phyloP scores from a whole-genome alignment of 2,113 vertebrate species.

The Platichthys flesus region DNA sequence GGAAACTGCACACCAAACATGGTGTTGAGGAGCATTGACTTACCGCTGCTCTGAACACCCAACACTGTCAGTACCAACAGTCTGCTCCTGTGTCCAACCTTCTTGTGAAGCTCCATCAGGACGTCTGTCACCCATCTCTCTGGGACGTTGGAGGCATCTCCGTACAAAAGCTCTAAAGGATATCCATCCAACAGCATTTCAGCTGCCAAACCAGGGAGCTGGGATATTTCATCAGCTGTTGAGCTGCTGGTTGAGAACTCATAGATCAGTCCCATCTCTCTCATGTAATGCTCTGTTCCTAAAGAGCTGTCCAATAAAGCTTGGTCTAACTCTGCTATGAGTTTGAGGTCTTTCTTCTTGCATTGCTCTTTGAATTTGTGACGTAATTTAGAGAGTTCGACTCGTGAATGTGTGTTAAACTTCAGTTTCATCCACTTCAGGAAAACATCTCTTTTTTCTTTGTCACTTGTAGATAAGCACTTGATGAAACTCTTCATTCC shows the following conservation, averaged over 20 bases:
- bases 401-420: slow-evolving; percentile 34
- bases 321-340: slow-evolving; percentile 48
- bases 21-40: slow-evolving; percentile 87
- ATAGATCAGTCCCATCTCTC: slow-evolving; percentile 74
- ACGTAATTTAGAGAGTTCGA: background rate
- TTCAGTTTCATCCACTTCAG: background rate
- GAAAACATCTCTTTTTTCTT: slow-evolving; percentile 8
- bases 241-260: slow-evolving; percentile 36
- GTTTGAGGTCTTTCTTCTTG: background rate
- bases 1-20: slow-evolving; percentile 88
- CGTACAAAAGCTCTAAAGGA: slow-evolving; percentile 75
- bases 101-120: slow-evolving; percentile 60
- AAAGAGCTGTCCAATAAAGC: slow-evolving; percentile 64
- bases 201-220: slow-evolving; percentile 62
- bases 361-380: slow-evolving; percentile 2
- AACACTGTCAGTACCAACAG: slow-evolving; percentile 71
- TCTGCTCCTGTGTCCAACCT: slow-evolving; percentile 52
- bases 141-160: slow-evolving; percentile 73
- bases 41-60: slow-evolving; percentile 76
- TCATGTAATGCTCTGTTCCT: slow-evolving; percentile 76
- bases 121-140: slow-evolving; percentile 64
- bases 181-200: slow-evolving; percentile 71
- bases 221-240: background rate
- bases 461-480: slow-evolving; percentile 13
- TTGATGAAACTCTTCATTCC: slow-evolving; percentile 55